Evolutionary conservation across 2,888 invertebrate species (phyloP), one percentile per base, ranked within the genome.

Genomic region (Cephus spinipes): DNA sequence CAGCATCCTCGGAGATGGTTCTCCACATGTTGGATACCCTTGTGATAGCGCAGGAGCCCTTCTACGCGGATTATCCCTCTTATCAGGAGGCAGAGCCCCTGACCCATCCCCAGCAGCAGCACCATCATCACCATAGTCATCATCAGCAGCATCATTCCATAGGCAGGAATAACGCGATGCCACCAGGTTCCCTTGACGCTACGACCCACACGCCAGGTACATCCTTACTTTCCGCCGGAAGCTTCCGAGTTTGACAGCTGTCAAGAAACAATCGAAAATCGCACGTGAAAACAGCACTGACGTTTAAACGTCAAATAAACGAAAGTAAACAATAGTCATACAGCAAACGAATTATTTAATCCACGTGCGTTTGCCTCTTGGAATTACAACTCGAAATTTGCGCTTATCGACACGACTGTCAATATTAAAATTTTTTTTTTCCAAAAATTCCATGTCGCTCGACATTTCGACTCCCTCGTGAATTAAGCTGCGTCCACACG

Each of bases 21-120:
- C 94, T 96, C 90, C 95, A 95, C 92, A 95, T 95, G 94, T 93
- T 95, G 89, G 94, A 94, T 91, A 92, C 93, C 85, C 93, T 94
- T 88, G 92, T 91, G 84, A 92, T 92, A 82, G 94, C 94, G 88
- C 94, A 94, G 91, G 96, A 95, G 93, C 94, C 95, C 91, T 95
- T 95, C 92, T 95, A 95, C 91, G 94, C 93, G 92, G 94, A 94
- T 87, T 94, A 94, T 89, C 94, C 94, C 82, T 90, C 91, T 82
- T 91, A 90, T 85, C 90, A 91, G 84, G 89, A 91, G 81, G 84
- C 87, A 81, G 90, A 90, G 79, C 85, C 87, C 77, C 81, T 89
- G 69, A 85, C 86, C 35, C 85, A 82, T 74, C 79, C 85, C 80
- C 83, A 83, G 78, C 80, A 87, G 81, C 86, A 85, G 79, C 86